phyloP scores from a whole-genome alignment of 2,113 vertebrate genomes.

The Passer montanus region DNA sequence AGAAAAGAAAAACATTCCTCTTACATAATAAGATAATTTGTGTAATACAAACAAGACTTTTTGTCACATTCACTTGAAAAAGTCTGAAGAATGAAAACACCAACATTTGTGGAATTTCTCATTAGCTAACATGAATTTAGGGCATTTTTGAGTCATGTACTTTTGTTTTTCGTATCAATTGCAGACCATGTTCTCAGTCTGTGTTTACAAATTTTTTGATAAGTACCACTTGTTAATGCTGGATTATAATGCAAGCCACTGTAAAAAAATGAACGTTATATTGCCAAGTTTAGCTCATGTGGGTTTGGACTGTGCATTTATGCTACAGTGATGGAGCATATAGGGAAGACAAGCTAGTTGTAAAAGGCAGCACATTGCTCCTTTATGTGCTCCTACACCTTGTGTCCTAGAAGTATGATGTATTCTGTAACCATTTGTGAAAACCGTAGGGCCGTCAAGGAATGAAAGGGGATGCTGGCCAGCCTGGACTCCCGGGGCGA shows the following conservation, averaged over 20 bases:
- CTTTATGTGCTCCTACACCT: background rate
- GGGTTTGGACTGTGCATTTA: background rate
- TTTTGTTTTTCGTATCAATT: background rate
- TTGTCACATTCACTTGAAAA: background rate
- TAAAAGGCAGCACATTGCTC: background rate
- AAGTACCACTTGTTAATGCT: background rate
- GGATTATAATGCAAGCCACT: background rate
- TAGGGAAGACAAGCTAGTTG: background rate
- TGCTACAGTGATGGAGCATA: background rate
- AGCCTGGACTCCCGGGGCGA: conserved; percentile 89
- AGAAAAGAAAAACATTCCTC: background rate
- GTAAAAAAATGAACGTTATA: background rate
- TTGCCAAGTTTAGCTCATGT: background rate
- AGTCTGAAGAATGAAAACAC: background rate
- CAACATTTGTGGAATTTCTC: background rate
- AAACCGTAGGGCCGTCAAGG: conserved; percentile 89
- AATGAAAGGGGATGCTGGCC: conserved; percentile 91
- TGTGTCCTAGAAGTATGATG: background rate
- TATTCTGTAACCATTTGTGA: background rate
- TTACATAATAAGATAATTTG: background rate
- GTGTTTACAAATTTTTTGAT: background rate
- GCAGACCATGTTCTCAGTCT: rapidly evolving
- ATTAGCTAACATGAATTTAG: background rate
- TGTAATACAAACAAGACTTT: background rate
- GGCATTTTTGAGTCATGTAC: background rate